phyloP scores from a whole-genome alignment of 1,140 invertebrate species.

The Aphelenchoides besseyi region DNA sequence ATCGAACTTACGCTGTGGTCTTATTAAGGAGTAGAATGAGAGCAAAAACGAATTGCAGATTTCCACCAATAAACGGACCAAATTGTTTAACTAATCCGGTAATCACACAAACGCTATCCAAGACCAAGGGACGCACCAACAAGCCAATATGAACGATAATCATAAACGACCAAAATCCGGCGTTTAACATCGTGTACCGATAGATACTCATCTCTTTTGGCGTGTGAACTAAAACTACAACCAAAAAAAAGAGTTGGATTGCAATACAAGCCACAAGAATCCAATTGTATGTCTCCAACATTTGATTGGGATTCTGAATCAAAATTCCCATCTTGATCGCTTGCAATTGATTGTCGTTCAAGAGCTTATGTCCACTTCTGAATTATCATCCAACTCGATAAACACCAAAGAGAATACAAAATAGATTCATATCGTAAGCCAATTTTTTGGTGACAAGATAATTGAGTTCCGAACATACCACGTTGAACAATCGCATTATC shows the following conservation, averaged over 20 bases:
- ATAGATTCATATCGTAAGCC: no score
- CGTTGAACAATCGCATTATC: no score
- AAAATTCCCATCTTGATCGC: constrained; percentile 1
- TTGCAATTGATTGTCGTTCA: no score
- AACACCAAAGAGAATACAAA: no score
- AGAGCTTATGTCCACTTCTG: no score
- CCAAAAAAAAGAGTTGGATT: neutral
- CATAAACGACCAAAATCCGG: constrained; percentile 11
- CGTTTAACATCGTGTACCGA: constrained; percentile 9
- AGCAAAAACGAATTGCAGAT: constrained; percentile 16
- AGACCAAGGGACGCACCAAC: constrained; percentile 5
- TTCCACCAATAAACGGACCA: constrained; percentile 15
- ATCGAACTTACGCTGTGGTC: no score
- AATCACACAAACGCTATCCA: neutral
- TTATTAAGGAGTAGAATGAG: constrained; percentile 20
- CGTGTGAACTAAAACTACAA: constrained; percentile 11
- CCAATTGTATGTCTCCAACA: neutral
- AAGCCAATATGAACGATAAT: constrained; percentile 13
- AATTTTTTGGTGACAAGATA: no score
- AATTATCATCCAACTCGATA: no score
- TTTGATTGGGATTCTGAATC: neutral
- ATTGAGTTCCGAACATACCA: no score
- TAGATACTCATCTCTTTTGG: constrained; percentile 20
- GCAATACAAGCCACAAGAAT: neutral
- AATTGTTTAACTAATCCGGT: constrained; percentile 10